phyloP scores from a whole-genome alignment of 2,888 invertebrate species.

The Orthonychiurus folsomi region DNA sequence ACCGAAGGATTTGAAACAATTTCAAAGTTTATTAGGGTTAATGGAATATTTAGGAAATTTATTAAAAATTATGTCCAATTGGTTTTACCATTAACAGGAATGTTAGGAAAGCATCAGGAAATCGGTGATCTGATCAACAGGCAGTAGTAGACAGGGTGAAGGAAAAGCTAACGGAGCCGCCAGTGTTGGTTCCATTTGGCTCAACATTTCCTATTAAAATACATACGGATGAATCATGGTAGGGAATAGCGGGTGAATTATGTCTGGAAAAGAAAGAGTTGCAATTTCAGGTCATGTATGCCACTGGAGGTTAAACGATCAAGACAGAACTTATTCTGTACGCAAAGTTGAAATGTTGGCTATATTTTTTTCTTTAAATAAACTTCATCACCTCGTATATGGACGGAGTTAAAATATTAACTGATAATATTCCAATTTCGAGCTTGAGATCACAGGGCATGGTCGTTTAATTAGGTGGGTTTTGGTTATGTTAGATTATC shows the following conservation, averaged over 20 bases:
- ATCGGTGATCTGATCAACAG: not conserved
- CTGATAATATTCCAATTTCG: conserved; percentile 47
- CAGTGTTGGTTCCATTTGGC: conserved; percentile 28
- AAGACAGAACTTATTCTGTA: conserved; percentile 44
- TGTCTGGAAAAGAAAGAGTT: conserved; percentile 35
- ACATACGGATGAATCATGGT: conserved; percentile 40
- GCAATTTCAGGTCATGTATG: conserved; percentile 35
- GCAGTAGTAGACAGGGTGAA: not conserved
- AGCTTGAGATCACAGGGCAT: conserved; percentile 44
- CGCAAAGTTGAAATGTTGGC: conserved; percentile 45
- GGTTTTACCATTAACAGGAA: not conserved
- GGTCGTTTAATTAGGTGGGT: conserved; percentile 47
- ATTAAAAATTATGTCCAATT: not conserved
- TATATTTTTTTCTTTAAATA: conserved; percentile 43
- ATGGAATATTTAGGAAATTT: conserved; percentile 5
- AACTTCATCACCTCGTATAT: conserved; percentile 45
- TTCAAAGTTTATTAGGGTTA: not conserved
- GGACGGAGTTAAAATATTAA: conserved; percentile 43
- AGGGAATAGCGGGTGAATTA: conserved; percentile 40
- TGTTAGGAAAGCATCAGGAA: too few relatives aligned
- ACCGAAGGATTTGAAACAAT: not conserved
- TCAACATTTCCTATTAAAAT: conserved; percentile 34
- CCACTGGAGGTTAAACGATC: conserved; percentile 31
- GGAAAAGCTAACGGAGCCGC: not conserved
- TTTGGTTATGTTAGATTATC: conserved; percentile 43